Percentiles rank a stretch among this genome's conserved stretches.
Evolutionary conservation across 2,113 vertebrate species (phyloP).

Genomic region (Muntiacus reevesi): DNA sequence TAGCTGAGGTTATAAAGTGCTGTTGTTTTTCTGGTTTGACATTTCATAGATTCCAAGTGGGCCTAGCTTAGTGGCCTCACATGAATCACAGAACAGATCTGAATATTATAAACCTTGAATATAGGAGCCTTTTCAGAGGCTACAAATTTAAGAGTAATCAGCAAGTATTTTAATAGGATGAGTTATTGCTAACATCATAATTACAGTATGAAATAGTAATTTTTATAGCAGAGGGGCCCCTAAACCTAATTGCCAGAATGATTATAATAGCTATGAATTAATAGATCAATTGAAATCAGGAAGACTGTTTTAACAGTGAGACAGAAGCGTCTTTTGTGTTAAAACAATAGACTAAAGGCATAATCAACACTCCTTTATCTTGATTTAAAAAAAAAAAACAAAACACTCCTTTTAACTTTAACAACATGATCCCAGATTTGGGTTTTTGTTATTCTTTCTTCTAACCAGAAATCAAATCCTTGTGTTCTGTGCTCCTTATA

Average conservation of each 20-base stretch:
- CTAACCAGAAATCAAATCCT: background rate
- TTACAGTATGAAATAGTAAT: background rate
- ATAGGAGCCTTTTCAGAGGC: background rate
- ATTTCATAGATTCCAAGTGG: constrained; percentile 55
- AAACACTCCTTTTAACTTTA: background rate
- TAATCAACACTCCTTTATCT: background rate
- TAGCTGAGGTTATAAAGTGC: constrained; percentile 30
- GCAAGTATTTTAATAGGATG: background rate
- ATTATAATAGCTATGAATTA: background rate
- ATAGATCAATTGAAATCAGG: background rate
- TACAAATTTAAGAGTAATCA: background rate
- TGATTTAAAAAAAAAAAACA: background rate
- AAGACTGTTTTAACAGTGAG: background rate
- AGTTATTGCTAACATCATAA: background rate
- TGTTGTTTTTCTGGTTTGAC: constrained; percentile 56
- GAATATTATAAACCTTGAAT: constrained; percentile 13
- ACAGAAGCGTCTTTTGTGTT: background rate
- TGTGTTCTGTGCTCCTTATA: background rate
- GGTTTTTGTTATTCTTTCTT: rapidly evolving
- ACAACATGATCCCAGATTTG: background rate
- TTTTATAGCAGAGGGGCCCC: background rate
- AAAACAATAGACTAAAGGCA: background rate
- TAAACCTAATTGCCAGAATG: background rate
- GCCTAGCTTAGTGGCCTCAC: background rate
- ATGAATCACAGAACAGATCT: constrained; percentile 11